A percentile compares a stretch with the other conserved stretches of the same genome.
Conservation (phyloP, 2,888 invertebrate genomes). For the Chaetoderma sp. region DNA sequence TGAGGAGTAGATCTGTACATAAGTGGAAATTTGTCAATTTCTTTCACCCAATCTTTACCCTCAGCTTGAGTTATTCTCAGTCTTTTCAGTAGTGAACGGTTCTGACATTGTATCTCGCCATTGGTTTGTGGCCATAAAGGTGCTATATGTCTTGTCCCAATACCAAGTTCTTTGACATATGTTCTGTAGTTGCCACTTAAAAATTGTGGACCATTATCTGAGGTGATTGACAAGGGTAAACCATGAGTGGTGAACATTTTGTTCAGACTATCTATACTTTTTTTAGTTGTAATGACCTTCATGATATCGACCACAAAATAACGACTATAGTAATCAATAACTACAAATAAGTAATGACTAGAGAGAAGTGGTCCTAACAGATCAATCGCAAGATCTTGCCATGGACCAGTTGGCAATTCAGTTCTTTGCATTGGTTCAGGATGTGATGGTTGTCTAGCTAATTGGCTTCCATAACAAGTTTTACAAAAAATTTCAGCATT, state of each 20-base stretch:
- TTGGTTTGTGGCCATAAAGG: constrained; percentile 26
- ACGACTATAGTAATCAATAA: constrained; percentile 27
- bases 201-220: constrained; percentile 19
- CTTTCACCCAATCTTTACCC: constrained; percentile 13
- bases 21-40: constrained; percentile 18
- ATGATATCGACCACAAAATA: constrained; percentile 18
- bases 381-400: constrained; percentile 26
- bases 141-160: constrained; percentile 8
- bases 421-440: constrained; percentile 23
- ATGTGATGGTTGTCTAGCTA: not conserved
- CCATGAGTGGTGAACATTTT: constrained; percentile 18
- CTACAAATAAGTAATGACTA: constrained; percentile 19
- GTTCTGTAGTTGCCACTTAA: constrained; percentile 1
- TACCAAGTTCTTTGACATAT: constrained; percentile 5
- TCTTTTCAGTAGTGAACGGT: constrained; percentile 19
- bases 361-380: constrained; percentile 21
- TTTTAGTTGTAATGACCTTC: constrained; percentile 17
- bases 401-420: constrained; percentile 17
- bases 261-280: constrained; percentile 11
- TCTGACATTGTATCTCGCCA: constrained; percentile 26
- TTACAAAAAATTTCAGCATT: constrained; percentile 8
- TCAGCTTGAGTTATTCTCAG: constrained; percentile 25
- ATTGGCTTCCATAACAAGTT: constrained; percentile 10
- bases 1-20: constrained; percentile 29
- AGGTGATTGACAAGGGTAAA: constrained; percentile 7